Evolutionary conservation across 2,888 invertebrate genomes (phyloP).

Genomic region (Fragum whitleyi): DNA sequence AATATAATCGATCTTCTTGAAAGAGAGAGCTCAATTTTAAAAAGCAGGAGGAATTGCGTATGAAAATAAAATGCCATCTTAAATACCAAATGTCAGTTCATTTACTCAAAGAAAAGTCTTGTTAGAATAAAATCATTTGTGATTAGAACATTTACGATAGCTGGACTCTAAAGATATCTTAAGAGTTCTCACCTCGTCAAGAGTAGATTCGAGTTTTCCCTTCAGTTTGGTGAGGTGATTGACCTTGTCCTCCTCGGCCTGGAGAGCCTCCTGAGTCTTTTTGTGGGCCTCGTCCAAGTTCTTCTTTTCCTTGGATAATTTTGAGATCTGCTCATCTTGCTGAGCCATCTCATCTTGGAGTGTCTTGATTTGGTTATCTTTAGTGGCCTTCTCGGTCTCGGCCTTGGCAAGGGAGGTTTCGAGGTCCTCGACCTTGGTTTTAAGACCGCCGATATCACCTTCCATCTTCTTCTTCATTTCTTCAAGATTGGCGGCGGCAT

Average conservation of each 20-base stretch:
- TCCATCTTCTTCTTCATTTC: constrained; percentile 99
- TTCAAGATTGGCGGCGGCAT: constrained; percentile 97
- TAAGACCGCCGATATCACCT: constrained; percentile 96
- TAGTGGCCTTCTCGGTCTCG: constrained; percentile 98
- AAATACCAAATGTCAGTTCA: no score
- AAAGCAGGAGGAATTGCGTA: no score
- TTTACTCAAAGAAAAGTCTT: no score
- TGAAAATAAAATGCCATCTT: no score
- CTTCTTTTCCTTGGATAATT: constrained; percentile 99
- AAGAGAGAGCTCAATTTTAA: no score
- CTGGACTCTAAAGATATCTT: no score
- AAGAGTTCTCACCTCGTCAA: constrained; percentile 93
- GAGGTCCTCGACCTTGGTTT: constrained; percentile 99
- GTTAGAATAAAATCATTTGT: no score
- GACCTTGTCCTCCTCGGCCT: constrained; percentile 98
- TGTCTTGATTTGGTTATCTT: constrained; percentile 96
- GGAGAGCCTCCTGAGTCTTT: constrained; percentile 85
- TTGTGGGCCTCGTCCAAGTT: constrained; percentile 92
- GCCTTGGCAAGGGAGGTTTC: constrained; percentile 91
- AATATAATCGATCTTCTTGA: no score
- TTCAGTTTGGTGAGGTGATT: constrained; percentile 99
- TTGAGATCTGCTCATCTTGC: constrained; percentile 99
- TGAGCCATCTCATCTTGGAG: constrained; percentile 97
- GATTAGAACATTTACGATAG: no score
- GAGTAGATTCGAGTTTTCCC: constrained; percentile 96